Base-by-base conservation (phyloP, 2,113 vertebrate genomes). In the Acinonyx jubatus region DNA sequence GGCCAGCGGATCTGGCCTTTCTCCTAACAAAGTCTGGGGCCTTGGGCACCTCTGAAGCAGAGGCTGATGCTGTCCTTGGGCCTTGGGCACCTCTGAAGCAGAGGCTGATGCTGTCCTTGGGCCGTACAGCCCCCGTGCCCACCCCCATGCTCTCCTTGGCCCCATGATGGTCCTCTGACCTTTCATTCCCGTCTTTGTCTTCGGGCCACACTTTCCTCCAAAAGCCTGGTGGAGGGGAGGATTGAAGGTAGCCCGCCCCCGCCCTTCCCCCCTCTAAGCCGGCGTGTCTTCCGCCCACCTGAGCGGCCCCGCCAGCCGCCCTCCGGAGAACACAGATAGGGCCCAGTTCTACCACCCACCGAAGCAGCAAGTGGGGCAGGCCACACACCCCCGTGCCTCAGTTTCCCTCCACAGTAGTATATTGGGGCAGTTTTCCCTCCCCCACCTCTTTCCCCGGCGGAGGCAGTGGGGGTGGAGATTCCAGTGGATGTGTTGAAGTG, bases 21-120 rank as follows among this genome's bases (percentile, higher is more conserved):
- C 48, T 50, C 19, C 14, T 2, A 18, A 21, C 15, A 52, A 55
- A 69, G 27, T 8, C 11, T 0, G 1, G 19, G 57, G n/a, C 65
- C 52, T 96, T 29, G 8, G 38, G 63, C 31, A 7, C 48, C 41
- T 41, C 33, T 16, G 38, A 38, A 38, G 38, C 38, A 4, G 38
- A 38, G 38, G 36, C 36, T 38, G 36, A 38, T 38, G 36, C 36
- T 38, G 36, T 38, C 36, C n/a, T n/a, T n/a, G n/a, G 41, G 41
- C 41, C 41, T 41, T 5, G 41, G 41, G 41, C 41, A 5, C 41
- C 41, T 41, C 19, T 7, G 18, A 52, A 31, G 27, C 18, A 19
- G 2, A 4, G 3, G 52, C 38, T 38, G 65, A 5, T 10, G 11
- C 48, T 85, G 66, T 61, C 55, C 21, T 31, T 9, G 8, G 36